Percentiles rank a stretch among this genome's conserved stretches.
phyloP scores from a whole-genome alignment of 2,888 invertebrate species.

The Dynastes grantii region DNA sequence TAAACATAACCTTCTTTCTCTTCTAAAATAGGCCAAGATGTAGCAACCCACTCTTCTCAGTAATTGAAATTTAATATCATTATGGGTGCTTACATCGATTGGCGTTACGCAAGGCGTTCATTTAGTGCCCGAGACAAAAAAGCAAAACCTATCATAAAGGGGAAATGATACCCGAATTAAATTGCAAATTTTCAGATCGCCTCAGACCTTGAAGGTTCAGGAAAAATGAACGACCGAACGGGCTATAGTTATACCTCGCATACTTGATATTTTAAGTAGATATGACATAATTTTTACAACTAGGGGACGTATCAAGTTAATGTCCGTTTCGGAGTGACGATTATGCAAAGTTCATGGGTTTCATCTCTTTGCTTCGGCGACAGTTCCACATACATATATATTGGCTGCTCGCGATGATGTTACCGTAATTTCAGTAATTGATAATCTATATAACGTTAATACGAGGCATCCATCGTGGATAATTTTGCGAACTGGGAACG shows the following conservation, averaged over 20 bases:
- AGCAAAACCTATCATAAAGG: slow-evolving; percentile 12
- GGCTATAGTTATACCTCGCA: slow-evolving; percentile 32
- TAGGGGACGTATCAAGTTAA: background rate
- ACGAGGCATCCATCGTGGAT: background rate
- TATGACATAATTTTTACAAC: slow-evolving; percentile 45
- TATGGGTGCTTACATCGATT: slow-evolving; percentile 16
- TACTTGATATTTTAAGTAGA: slow-evolving; percentile 28
- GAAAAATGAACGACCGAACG: background rate
- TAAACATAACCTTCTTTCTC: background rate
- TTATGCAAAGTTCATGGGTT: slow-evolving; percentile 25
- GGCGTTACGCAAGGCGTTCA: background rate
- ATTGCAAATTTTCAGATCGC: slow-evolving; percentile 38
- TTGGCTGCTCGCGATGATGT: background rate
- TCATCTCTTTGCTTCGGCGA: slow-evolving; percentile 15
- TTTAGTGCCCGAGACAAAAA: background rate
- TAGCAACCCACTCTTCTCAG: slow-evolving; percentile 1
- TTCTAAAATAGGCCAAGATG: too few relatives aligned
- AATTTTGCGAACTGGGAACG: slow-evolving; percentile 24
- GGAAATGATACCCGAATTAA: slow-evolving; percentile 26
- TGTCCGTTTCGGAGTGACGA: slow-evolving; percentile 13
- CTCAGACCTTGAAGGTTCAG: slow-evolving; percentile 25
- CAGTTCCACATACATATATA: slow-evolving; percentile 8
- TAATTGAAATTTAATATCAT: slow-evolving; percentile 30
- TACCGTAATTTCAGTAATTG: slow-evolving; percentile 44
- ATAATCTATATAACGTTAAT: slow-evolving; percentile 43